Evolutionary conservation across 2,888 invertebrate genomes (phyloP).

Genomic region (Morpho helenor): DNA sequence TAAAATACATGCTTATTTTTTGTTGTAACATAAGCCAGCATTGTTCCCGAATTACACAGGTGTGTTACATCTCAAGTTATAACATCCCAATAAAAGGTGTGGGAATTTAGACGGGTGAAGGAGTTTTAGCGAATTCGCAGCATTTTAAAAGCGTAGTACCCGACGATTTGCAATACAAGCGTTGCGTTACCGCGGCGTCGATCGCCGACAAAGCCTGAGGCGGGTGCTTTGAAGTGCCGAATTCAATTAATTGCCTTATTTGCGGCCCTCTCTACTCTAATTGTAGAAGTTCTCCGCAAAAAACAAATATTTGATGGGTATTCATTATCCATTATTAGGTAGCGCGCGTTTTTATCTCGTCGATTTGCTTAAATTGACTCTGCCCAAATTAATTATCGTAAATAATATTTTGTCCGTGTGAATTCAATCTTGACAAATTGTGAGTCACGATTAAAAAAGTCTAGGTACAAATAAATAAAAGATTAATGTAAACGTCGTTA

Average conservation of each 20-base stretch:
- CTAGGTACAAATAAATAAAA: too few relatives aligned
- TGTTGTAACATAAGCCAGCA: slow-evolving; percentile 41
- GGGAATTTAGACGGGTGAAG: slow-evolving; percentile 42
- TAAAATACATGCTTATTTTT: slow-evolving; percentile 23
- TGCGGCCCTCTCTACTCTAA: slow-evolving; percentile 57
- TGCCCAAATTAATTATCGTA: slow-evolving; percentile 2
- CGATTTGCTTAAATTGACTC: slow-evolving; percentile 13
- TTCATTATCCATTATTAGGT: slow-evolving; percentile 74
- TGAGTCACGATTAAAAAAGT: too few relatives aligned
- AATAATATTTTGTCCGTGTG: background rate
- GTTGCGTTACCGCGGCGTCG: slow-evolving; percentile 54
- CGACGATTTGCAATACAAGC: slow-evolving; percentile 51
- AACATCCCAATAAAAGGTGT: slow-evolving; percentile 37
- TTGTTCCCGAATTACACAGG: slow-evolving; percentile 41
- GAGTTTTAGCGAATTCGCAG: slow-evolving; percentile 42
- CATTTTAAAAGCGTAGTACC: slow-evolving; percentile 30
- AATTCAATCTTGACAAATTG: too few relatives aligned
- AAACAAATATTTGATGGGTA: slow-evolving; percentile 73
- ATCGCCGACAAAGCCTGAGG: slow-evolving; percentile 69
- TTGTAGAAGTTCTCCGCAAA: slow-evolving; percentile 64
- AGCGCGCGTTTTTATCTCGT: slow-evolving; percentile 44
- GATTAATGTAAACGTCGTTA: too few relatives aligned
- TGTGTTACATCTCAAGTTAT: slow-evolving; percentile 29
- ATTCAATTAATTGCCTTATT: slow-evolving; percentile 78
- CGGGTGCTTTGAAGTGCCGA: slow-evolving; percentile 72